Conservation (phyloP, 2,113 vertebrate genomes). For the Muntiacus reevesi region DNA sequence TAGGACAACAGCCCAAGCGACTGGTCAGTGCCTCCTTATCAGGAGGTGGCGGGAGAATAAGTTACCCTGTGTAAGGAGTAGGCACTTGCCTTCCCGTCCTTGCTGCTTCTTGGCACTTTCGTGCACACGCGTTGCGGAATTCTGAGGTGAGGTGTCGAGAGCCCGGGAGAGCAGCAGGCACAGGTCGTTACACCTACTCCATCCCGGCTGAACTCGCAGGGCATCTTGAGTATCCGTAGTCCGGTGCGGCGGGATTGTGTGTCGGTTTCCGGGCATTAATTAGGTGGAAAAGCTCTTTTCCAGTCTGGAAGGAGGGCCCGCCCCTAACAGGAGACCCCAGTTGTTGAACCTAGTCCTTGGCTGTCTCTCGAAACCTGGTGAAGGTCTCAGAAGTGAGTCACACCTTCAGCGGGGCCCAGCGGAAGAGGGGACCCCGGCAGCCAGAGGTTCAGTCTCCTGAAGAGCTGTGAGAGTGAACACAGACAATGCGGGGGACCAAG, state of each 20-base stretch:
- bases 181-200: background rate
- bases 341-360: background rate
- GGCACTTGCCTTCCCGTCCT: background rate
- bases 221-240: no score
- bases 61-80: background rate
- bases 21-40: background rate
- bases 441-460: background rate
- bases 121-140: background rate
- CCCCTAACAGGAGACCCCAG: background rate
- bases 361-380: background rate
- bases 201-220: no score
- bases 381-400: background rate
- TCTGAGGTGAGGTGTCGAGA: background rate
- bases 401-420: background rate
- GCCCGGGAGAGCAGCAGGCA: background rate
- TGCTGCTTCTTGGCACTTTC: background rate
- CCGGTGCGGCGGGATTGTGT: background rate
- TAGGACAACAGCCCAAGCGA: background rate
- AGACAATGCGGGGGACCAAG: background rate
- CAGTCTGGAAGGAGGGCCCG: background rate
- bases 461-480: background rate
- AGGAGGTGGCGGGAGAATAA: background rate
- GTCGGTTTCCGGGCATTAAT: background rate
- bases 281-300: background rate
- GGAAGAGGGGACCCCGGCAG: background rate